Conservation (phyloP, 1,140 invertebrate species). For the Dufourea novaeangliae region DNA sequence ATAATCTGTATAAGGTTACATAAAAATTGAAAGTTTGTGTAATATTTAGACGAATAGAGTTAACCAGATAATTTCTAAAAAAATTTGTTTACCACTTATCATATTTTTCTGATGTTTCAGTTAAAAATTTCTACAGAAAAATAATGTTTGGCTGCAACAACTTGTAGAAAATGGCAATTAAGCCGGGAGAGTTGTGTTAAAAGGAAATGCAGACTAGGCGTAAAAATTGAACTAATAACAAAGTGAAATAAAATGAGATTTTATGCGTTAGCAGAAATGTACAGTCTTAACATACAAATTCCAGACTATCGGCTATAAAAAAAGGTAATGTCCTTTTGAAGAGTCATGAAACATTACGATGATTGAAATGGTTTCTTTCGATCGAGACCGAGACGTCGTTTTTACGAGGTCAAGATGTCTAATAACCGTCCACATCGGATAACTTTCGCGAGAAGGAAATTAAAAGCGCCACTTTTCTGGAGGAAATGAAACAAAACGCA, state of each 20-base stretch:
- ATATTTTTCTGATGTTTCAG: too few species aligned
- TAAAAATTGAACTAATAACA: background rate
- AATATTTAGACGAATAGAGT: too few species aligned
- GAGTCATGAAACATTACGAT: background rate
- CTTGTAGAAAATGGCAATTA: too few species aligned
- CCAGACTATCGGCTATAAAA: background rate
- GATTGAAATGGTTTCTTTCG: background rate
- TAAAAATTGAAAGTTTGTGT: too few species aligned
- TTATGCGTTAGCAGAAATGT: background rate
- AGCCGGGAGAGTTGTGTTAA: too few species aligned
- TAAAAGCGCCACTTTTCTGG: background rate
- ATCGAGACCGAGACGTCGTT: background rate
- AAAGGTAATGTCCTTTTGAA: too few species aligned
- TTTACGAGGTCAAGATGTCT: constrained; percentile 13
- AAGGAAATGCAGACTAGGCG: background rate
- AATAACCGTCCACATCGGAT: background rate
- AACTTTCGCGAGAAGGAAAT: background rate
- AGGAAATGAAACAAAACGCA: background rate
- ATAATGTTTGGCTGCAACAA: too few species aligned
- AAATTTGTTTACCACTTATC: too few species aligned
- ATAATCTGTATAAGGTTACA: too few species aligned
- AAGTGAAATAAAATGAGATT: background rate
- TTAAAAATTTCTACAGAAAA: too few species aligned
- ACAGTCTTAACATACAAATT: background rate
- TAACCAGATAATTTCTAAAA: too few species aligned